A percentile compares a stretch with the other conserved stretches of the same genome.
Evolutionary conservation across 2,797 vertebrate species (phyloP).

Genomic region (Xerus rutilus): DNA sequence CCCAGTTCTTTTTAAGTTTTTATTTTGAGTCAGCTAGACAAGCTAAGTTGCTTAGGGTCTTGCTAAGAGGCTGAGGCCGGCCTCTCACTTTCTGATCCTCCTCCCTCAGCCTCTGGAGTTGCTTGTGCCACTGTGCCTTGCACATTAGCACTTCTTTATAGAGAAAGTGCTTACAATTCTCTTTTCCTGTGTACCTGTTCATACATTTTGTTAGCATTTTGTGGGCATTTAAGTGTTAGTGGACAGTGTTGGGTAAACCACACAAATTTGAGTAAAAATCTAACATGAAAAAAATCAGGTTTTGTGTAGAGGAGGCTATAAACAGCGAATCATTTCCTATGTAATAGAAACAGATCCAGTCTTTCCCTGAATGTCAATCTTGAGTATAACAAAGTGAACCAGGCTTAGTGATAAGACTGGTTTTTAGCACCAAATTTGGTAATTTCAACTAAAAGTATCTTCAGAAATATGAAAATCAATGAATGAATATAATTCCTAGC

Average conservation of each 20-base stretch:
- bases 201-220: not conserved
- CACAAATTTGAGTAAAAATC: not conserved
- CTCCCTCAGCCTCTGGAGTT: not conserved
- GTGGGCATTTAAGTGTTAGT: not conserved
- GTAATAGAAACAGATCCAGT: not conserved
- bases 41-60: not conserved
- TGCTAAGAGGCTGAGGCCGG: not conserved
- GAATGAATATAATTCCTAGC: not conserved
- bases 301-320: not conserved
- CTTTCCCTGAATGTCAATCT: not conserved
- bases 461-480: conserved; percentile 34
- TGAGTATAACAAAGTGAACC: not conserved
- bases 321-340: not conserved
- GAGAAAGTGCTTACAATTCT: not conserved
- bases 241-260: not conserved
- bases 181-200: not conserved
- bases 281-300: not conserved
- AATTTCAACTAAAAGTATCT: not conserved
- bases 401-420: not conserved
- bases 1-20: not conserved
- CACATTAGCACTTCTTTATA: not conserved
- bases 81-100: not conserved
- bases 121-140: not conserved
- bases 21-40: not conserved
- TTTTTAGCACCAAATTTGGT: not conserved